Percentiles rank a stretch among this genome's conserved stretches.
phyloP scores from a whole-genome alignment of 2,888 invertebrate species.

The Eumacrocentrus americanus region DNA sequence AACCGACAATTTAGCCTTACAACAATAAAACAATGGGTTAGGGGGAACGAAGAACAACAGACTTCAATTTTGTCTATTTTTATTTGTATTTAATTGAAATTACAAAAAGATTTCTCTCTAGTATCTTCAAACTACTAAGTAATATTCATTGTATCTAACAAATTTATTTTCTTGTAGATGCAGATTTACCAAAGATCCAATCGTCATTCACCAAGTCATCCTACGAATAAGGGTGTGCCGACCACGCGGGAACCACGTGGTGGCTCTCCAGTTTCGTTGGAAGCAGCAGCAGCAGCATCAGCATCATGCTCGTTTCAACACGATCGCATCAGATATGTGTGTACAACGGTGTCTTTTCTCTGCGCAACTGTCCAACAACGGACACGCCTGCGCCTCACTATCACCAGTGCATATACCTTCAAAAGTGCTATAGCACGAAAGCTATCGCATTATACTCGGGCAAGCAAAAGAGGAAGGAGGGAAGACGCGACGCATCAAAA shows the following conservation, averaged over 20 bases:
- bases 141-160: too few relatives aligned
- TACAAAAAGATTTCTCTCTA: too few relatives aligned
- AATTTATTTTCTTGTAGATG: too few relatives aligned
- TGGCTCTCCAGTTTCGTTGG: constrained; percentile 16
- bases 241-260: constrained; percentile 52
- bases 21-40: too few relatives aligned
- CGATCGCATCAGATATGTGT: not conserved
- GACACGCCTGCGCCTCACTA: constrained; percentile 29
- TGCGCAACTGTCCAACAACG: constrained; percentile 6
- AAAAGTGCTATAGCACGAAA: constrained; percentile 31
- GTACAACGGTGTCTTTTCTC: not conserved
- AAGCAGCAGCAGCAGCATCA: constrained; percentile 6
- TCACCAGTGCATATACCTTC: constrained; percentile 17
- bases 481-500: constrained; percentile 2
- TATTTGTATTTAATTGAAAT: too few relatives aligned
- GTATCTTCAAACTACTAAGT: too few relatives aligned
- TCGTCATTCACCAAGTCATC: too few relatives aligned
- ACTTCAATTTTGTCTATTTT: too few relatives aligned
- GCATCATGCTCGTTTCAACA: not conserved
- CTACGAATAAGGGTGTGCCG: not conserved
- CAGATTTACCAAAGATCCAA: too few relatives aligned
- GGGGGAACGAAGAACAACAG: too few relatives aligned
- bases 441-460: constrained; percentile 11
- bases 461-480: constrained; percentile 8
- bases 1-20: too few relatives aligned